A percentile compares a stretch with the other conserved stretches of the same genome.
These are phyloP conservation scores for Pinna nobilis DNA, from an alignment of 1,140 invertebrate genomes.

Conservation along the genomic window DNA sequence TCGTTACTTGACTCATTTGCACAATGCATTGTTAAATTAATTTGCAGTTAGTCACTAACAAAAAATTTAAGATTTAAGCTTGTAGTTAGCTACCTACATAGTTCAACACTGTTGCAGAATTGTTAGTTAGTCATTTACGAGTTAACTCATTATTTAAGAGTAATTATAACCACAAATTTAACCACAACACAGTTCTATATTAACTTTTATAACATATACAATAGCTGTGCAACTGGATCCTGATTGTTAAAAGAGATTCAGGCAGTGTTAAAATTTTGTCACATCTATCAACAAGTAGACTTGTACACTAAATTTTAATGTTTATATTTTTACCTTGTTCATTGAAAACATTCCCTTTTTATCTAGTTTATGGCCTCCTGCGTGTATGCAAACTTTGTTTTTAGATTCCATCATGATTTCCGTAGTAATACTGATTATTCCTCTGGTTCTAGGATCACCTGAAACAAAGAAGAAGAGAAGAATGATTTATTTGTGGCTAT, in stretches of 20 bases:
- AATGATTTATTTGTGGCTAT: not conserved
- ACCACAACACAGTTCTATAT: too few relatives aligned
- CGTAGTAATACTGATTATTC: conserved; percentile 50
- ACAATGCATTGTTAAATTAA: too few relatives aligned
- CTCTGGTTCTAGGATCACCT: conserved; percentile 53
- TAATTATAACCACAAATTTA: too few relatives aligned
- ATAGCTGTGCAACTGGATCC: not conserved
- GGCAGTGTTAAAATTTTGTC: too few relatives aligned
- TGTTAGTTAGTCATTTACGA: too few relatives aligned
- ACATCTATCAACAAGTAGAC: too few relatives aligned
- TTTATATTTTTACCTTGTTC: conserved; percentile 16
- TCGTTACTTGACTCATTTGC: too few relatives aligned
- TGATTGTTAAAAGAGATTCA: not conserved
- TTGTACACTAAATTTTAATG: not conserved
- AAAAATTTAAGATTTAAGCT: too few relatives aligned
- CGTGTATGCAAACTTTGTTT: conserved; percentile 50
- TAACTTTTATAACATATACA: not conserved
- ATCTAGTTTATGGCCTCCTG: conserved; percentile 45
- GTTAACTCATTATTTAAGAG: too few relatives aligned
- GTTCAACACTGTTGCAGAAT: too few relatives aligned
- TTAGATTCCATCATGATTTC: conserved; percentile 42
- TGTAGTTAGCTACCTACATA: too few relatives aligned
- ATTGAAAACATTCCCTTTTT: conserved; percentile 50
- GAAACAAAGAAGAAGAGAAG: not conserved
- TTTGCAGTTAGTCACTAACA: too few relatives aligned